These are phyloP conservation scores for Cheilinus undulatus DNA, from an alignment of 2,113 vertebrate species.

Conservation along the genomic window DNA sequence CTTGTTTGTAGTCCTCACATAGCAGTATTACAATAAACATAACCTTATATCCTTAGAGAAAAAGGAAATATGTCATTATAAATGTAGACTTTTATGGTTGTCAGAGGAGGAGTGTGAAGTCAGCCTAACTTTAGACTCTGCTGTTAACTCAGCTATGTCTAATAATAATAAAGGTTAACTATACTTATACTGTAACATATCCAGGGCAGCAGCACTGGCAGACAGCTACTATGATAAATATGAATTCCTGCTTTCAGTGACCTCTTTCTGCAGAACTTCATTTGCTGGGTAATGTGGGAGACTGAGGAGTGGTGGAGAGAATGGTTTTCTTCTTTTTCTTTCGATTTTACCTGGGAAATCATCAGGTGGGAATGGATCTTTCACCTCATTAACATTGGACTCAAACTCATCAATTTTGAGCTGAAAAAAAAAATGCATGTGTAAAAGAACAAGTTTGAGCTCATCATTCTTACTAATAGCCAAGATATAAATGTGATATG, in stretches of 20 bases:
- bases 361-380: constrained; percentile 97
- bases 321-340: too few species aligned
- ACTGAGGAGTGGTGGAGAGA: not conserved
- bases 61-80: too few species aligned
- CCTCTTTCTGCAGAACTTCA: constrained; percentile 17
- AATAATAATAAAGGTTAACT: constrained; percentile 58
- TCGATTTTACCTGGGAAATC: constrained; percentile 93
- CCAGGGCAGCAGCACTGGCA: constrained; percentile 36
- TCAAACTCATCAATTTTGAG: constrained; percentile 98
- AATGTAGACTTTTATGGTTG: constrained; percentile 57
- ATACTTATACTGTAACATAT: constrained; percentile 62
- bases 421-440: constrained; percentile 73
- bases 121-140: constrained; percentile 57
- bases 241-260: constrained; percentile 7
- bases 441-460: not conserved
- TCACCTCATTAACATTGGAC: constrained; percentile 97
- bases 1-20: too few species aligned
- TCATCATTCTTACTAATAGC: not conserved
- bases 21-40: not conserved
- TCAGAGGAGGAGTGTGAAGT: constrained; percentile 48
- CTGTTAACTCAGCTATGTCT: constrained; percentile 54
- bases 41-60: not conserved
- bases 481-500: not conserved
- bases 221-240: constrained; percentile 43
- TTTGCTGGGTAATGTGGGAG: not conserved